phyloP scores from a whole-genome alignment of 2,113 vertebrate genomes.

The Atractosteus spatula region DNA sequence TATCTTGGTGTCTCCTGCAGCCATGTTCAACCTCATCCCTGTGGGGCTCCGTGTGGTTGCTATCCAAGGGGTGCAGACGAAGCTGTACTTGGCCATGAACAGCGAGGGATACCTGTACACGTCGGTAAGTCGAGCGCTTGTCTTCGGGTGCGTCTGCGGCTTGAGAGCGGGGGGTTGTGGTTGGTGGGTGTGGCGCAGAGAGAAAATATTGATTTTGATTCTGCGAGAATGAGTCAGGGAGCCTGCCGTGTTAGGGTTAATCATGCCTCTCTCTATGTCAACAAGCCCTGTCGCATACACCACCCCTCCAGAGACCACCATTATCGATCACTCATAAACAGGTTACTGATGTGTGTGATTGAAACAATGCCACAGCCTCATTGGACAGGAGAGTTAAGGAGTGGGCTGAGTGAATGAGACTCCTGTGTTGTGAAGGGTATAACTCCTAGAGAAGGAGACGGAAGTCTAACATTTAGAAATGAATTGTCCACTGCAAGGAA shows the following conservation, averaged over 20 bases:
- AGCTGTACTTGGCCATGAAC: slow-evolving; percentile 98
- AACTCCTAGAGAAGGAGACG: neutral
- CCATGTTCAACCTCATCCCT: slow-evolving; percentile 97
- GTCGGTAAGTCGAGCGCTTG: slow-evolving; percentile 78
- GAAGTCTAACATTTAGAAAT: neutral
- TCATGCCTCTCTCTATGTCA: too few species aligned
- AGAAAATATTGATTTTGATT: too few species aligned
- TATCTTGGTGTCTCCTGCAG: slow-evolving; percentile 60
- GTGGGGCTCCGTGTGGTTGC: slow-evolving; percentile 98
- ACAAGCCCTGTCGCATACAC: slow-evolving; percentile 8
- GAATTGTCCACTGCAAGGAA: too few species aligned
- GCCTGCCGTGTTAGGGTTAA: too few species aligned
- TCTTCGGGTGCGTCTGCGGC: neutral
- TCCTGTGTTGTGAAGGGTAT: neutral
- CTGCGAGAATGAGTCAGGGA: too few species aligned
- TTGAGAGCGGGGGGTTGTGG: neutral
- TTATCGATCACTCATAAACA: neutral
- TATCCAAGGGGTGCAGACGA: slow-evolving; percentile 97
- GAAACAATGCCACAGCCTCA: too few species aligned
- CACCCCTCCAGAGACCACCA: neutral
- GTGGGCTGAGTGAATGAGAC: too few species aligned
- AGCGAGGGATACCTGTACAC: slow-evolving; percentile 96
- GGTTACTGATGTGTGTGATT: neutral
- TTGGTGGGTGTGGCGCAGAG: neutral
- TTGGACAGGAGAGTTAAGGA: too few species aligned